These are phyloP conservation scores for Antennarius striatus DNA, from an alignment of 2,113 vertebrate species.

Conservation along the genomic window DNA sequence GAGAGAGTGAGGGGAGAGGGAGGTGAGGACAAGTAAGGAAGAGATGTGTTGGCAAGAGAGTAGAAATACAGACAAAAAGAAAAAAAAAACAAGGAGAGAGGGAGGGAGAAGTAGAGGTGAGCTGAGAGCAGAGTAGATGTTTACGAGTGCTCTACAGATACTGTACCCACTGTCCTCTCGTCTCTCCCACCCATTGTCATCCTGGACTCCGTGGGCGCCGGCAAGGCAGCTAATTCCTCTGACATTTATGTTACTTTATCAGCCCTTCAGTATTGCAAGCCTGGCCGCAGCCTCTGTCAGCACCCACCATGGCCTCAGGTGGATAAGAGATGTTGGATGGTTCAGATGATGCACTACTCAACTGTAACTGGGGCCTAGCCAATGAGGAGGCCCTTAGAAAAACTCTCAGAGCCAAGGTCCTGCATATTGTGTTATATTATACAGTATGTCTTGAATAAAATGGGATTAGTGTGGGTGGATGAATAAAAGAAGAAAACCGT, in stretches of 20 bases:
- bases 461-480: slow-evolving; percentile 69
- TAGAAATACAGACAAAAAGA: slow-evolving; percentile 36
- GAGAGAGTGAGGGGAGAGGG: not conserved
- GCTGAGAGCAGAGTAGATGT: slow-evolving; percentile 37
- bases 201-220: slow-evolving; percentile 65
- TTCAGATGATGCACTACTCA: slow-evolving; percentile 27
- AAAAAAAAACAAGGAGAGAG: slow-evolving; percentile 32
- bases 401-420: slow-evolving; percentile 46
- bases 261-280: slow-evolving; percentile 65
- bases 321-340: slow-evolving; percentile 41
- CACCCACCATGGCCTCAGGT: slow-evolving; percentile 59
- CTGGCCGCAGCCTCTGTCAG: slow-evolving; percentile 43
- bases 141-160: slow-evolving; percentile 53
- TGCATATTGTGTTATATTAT: slow-evolving; percentile 58
- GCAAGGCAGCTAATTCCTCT: slow-evolving; percentile 76
- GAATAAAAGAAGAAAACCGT: slow-evolving; percentile 46
- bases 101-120: slow-evolving; percentile 48
- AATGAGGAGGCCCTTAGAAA: slow-evolving; percentile 35
- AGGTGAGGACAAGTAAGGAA: slow-evolving; percentile 33
- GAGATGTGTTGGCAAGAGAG: slow-evolving; percentile 55
- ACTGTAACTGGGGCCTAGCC: slow-evolving; percentile 27
- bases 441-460: slow-evolving; percentile 64
- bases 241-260: slow-evolving; percentile 77
- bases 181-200: slow-evolving; percentile 71
- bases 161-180: slow-evolving; percentile 63